Evolutionary conservation across 2,888 invertebrate species (phyloP).

Genomic region (Plebejus argus): DNA sequence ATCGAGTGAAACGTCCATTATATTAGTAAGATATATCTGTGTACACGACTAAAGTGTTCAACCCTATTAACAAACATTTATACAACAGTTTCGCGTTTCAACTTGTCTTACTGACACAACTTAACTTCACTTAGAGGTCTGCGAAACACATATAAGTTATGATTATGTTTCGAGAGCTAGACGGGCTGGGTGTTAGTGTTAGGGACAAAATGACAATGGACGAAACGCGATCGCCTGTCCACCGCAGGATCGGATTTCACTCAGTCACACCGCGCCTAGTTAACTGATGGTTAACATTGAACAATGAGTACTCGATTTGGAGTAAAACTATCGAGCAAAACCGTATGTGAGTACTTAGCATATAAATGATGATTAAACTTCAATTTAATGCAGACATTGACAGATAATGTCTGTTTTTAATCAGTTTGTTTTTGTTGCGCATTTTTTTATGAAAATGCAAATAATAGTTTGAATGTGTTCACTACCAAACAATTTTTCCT

Average conservation of each 20-base stretch:
- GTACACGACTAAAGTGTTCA: conserved; percentile 17
- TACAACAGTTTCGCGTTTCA: conserved; percentile 13
- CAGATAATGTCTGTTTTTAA: no score
- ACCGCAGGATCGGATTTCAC: conserved; percentile 40
- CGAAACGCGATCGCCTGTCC: conserved; percentile 43
- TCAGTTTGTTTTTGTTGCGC: no score
- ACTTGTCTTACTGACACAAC: conserved; percentile 29
- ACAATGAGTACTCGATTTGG: no score
- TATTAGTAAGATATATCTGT: conserved; percentile 19
- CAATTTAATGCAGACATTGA: no score
- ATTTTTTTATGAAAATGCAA: no score
- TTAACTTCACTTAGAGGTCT: conserved; percentile 26
- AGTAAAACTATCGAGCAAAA: no score
- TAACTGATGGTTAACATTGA: conserved; percentile 25
- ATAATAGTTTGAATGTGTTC: no score
- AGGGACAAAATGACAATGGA: conserved; percentile 40
- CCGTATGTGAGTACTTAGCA: no score
- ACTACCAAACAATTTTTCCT: no score
- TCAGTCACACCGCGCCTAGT: conserved; percentile 31
- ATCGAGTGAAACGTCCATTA: background rate
- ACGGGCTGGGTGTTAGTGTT: conserved; percentile 31
- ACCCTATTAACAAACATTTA: conserved; percentile 27
- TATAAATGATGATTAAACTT: no score
- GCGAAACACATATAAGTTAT: conserved; percentile 29
- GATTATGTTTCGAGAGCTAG: conserved; percentile 31